Base-by-base conservation (phyloP, 2,888 invertebrate genomes). In the Cryptus viduatorius region DNA sequence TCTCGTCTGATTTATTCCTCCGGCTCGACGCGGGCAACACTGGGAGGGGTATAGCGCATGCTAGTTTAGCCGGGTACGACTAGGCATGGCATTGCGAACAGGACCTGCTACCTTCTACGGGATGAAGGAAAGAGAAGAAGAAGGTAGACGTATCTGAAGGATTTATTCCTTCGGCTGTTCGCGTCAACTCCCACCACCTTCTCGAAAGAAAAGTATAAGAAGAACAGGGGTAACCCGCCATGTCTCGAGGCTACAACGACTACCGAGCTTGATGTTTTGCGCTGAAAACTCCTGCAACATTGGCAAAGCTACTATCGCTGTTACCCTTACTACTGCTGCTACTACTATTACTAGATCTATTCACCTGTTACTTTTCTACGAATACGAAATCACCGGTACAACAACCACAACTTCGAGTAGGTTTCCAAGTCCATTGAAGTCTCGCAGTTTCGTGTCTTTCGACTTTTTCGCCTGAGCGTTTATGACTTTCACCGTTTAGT, bases 1-100 rank as follows among this genome's bases (percentile, higher is more conserved):
- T 92, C 90, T 89, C 88, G 89, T 87, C 91, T 90, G 90, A 92
- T 91, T 90, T 91, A 91, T 91, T 87, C 90, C 82, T 86, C 85
- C 42, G 84, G 87, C 85, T 82, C 76, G 82, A 61, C 68, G 46
- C 69, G 56, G 53, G 84, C 80, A 80, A 73, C 80, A 64, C 53
- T 24, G 61, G 50, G 82, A 37, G 37, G 37, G 37, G 37, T 37
- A 37, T 81, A 79, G 76, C 69, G 81, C 78, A 84, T 71, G 73
- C 82, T 79, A 72, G 79, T 67, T 76, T 71, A 77, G 79, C 77
- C 82, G 82, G 76, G 79, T 67, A 78, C 76, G 80, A 78, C 73
- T 59, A 69, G 37, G 77, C 48, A 48, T 71, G 64, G 69, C 64
- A 29, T 31, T 48, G 67, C 48, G 50, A 77, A 48, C 50, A 48